Percentiles rank a stretch among this genome's conserved stretches.
These are phyloP conservation scores for Tipula unca DNA, from an alignment of 2,888 invertebrate species.

Conservation along the genomic window DNA sequence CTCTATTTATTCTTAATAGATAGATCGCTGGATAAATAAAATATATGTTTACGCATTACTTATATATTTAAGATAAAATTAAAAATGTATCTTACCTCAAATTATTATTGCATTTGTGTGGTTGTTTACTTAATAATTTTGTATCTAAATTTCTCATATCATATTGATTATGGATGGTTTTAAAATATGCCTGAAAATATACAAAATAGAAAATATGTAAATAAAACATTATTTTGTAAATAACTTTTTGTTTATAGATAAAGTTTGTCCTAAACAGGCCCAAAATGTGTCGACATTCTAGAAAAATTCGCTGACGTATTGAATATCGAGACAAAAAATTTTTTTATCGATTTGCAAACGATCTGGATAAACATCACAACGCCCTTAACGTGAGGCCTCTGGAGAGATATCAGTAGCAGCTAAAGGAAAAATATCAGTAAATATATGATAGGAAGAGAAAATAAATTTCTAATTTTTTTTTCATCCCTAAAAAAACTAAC, in stretches of 20 bases:
- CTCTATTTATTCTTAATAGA: background rate
- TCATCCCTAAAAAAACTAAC: background rate
- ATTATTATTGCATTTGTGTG: background rate
- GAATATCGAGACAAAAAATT: background rate
- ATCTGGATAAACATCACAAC: background rate
- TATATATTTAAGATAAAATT: background rate
- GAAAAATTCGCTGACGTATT: background rate
- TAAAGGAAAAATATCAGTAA: background rate
- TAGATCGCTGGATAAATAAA: background rate
- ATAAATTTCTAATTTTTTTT: background rate
- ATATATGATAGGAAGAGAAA: background rate
- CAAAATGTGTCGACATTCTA: background rate
- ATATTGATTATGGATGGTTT: background rate
- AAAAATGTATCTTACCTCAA: background rate
- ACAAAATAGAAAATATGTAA: background rate
- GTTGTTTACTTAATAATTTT: background rate
- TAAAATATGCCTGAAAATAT: background rate
- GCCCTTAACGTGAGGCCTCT: background rate
- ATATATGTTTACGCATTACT: background rate
- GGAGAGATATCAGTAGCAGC: background rate
- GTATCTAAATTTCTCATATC: background rate
- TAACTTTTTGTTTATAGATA: background rate
- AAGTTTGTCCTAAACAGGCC: background rate
- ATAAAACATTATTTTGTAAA: background rate
- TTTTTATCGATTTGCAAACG: background rate